phyloP scores from a whole-genome alignment of 1,140 invertebrate genomes.

The Acromyrmex charruanus region DNA sequence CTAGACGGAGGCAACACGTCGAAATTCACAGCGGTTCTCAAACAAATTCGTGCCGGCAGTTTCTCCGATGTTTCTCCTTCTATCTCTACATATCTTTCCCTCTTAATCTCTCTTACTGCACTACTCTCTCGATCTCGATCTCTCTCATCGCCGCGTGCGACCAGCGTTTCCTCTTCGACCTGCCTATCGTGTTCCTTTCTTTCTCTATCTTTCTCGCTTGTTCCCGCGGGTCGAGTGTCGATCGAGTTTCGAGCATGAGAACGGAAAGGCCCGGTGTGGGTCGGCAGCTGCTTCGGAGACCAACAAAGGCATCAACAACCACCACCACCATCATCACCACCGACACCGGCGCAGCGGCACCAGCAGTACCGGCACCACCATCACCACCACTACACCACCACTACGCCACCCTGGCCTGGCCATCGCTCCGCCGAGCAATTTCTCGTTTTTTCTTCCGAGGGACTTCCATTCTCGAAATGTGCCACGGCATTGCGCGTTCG shows the following conservation, averaged over 20 bases:
- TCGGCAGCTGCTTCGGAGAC: constrained; percentile 81
- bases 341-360: constrained; percentile 35
- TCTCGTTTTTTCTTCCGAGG: constrained; percentile 48
- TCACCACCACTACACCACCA: constrained; percentile 29
- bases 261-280: constrained; percentile 83
- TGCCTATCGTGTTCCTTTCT: constrained; percentile 43
- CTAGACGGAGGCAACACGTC: constrained; percentile 78
- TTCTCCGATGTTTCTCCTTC: neutral
- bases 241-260: constrained; percentile 84
- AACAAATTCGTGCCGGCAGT: constrained; percentile 37
- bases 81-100: neutral
- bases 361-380: constrained; percentile 16
- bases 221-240: constrained; percentile 77
- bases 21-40: constrained; percentile 64
- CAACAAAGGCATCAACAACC: constrained; percentile 82
- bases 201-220: constrained; percentile 49
- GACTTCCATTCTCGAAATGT: constrained; percentile 43
- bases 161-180: constrained; percentile 46
- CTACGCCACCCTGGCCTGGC: constrained; percentile 11
- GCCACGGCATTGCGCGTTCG: constrained; percentile 23
- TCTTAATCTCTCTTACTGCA: neutral
- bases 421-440: constrained; percentile 55
- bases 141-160: constrained; percentile 55
- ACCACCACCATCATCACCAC: constrained; percentile 56
- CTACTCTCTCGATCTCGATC: constrained; percentile 43